A percentile compares a stretch with the other conserved stretches of the same genome.
These are phyloP conservation scores for Eupithecia dodoneata DNA, from an alignment of 2,888 invertebrate genomes.

Conservation along the genomic window DNA sequence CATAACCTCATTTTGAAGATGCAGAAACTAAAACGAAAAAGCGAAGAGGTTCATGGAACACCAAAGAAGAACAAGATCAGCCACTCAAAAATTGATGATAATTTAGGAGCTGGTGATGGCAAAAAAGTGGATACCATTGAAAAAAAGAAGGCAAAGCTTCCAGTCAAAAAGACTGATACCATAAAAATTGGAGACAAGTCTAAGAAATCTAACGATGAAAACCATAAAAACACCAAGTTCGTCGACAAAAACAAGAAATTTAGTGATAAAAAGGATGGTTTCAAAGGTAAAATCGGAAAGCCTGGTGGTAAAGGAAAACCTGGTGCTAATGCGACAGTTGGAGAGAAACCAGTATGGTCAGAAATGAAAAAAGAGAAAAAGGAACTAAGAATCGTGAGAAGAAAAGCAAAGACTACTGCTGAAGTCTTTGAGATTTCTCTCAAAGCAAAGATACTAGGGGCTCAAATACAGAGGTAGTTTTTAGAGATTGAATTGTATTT, in stretches of 20 bases:
- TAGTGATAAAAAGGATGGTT: conserved; percentile 38
- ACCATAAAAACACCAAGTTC: conserved; percentile 34
- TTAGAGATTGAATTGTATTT: neutral
- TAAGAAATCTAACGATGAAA: conserved; percentile 37
- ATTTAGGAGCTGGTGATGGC: conserved; percentile 28
- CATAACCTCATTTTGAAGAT: conserved; percentile 50
- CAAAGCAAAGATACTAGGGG: conserved; percentile 74
- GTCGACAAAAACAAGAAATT: conserved; percentile 37
- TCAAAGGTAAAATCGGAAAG: conserved; percentile 36
- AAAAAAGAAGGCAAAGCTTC: conserved; percentile 29
- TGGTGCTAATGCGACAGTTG: conserved; percentile 39
- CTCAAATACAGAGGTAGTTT: conserved; percentile 75
- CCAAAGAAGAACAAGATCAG: conserved; percentile 68
- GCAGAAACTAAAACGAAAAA: conserved; percentile 75
- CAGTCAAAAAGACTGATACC: neutral
- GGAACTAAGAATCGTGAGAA: conserved; percentile 86
- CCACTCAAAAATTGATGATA: conserved; percentile 43
- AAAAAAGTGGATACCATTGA: conserved; percentile 29
- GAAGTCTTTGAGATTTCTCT: conserved; percentile 78
- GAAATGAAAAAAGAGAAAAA: conserved; percentile 91
- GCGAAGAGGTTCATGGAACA: conserved; percentile 51
- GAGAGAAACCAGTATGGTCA: conserved; percentile 87
- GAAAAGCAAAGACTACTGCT: conserved; percentile 83
- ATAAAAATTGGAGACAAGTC: conserved; percentile 28
- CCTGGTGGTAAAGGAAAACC: conserved; percentile 40